Percentiles rank a stretch among this genome's conserved stretches.
Conservation (phyloP, 1,140 invertebrate species). For the Sinella curviseta region DNA sequence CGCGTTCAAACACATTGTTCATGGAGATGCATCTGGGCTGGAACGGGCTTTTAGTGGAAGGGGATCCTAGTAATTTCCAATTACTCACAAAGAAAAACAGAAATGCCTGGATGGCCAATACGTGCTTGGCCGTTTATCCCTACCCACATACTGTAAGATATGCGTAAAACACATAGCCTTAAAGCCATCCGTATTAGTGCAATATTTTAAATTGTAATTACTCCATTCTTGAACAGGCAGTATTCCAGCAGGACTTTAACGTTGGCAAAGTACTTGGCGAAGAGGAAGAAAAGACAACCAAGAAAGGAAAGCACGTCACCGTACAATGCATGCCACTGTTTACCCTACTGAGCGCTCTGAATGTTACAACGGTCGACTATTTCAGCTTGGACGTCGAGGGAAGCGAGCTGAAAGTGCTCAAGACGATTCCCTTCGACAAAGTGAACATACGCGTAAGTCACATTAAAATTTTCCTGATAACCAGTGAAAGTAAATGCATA, state of each 20-base stretch:
- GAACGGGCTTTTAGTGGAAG: slow-evolving; percentile 50
- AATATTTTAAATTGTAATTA: too few relatives aligned
- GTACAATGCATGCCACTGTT: slow-evolving; percentile 60
- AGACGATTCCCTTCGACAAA: slow-evolving; percentile 59
- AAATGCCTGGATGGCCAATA: slow-evolving; percentile 28
- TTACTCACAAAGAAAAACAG: slow-evolving; percentile 29
- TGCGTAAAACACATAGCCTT: too few relatives aligned
- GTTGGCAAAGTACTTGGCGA: neutral
- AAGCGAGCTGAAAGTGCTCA: slow-evolving; percentile 58
- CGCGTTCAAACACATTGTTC: slow-evolving; percentile 59
- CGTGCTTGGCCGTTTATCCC: slow-evolving; percentile 32
- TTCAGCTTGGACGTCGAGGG: slow-evolving; percentile 61
- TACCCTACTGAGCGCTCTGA: slow-evolving; percentile 57
- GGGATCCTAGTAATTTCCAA: slow-evolving; percentile 35
- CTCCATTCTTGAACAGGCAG: neutral
- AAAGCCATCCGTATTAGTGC: too few relatives aligned
- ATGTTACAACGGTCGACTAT: slow-evolving; percentile 55
- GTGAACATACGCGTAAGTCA: slow-evolving; percentile 13
- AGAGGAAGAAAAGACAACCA: too few relatives aligned
- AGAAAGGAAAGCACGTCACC: neutral
- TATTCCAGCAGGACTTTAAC: neutral
- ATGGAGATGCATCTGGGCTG: slow-evolving; percentile 57
- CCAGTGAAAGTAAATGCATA: too few relatives aligned
- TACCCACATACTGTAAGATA: slow-evolving; percentile 51
- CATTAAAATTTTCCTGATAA: too few relatives aligned